A percentile compares a stretch with the other conserved stretches of the same genome.
phyloP scores from a whole-genome alignment of 2,888 invertebrate species.

The Zaprionus bogoriensis region DNA sequence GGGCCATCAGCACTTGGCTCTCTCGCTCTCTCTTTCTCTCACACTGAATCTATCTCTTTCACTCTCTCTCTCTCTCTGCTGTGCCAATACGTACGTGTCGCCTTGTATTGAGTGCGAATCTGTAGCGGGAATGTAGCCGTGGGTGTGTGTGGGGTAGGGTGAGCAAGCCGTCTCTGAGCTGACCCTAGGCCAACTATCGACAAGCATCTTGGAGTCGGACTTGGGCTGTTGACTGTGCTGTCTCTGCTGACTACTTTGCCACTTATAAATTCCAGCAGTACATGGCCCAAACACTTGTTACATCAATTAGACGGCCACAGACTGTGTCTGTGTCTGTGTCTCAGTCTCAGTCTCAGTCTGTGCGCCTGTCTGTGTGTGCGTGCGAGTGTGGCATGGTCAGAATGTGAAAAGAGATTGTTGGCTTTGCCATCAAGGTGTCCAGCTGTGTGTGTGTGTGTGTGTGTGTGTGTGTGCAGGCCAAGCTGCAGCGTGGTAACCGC shows the following conservation, averaged over 20 bases:
- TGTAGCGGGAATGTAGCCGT: slow-evolving; percentile 10
- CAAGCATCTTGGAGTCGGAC: slow-evolving; percentile 68
- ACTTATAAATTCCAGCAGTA: slow-evolving; percentile 77
- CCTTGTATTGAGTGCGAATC: slow-evolving; percentile 71
- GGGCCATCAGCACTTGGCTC: slow-evolving; percentile 70
- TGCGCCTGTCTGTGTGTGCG: slow-evolving; percentile 1
- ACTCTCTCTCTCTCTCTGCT: slow-evolving; percentile 9
- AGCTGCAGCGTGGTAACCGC: slow-evolving; percentile 50
- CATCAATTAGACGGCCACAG: slow-evolving; percentile 79
- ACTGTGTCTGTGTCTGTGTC: slow-evolving; percentile 16
- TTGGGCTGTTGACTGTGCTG: slow-evolving; percentile 53
- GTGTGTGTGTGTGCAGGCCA: background rate
- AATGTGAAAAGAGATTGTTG: slow-evolving; percentile 61
- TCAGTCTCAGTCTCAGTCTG: no score
- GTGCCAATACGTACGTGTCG: slow-evolving; percentile 60
- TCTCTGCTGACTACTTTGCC: slow-evolving; percentile 70
- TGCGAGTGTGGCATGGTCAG: slow-evolving; percentile 32
- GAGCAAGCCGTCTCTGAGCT: slow-evolving; percentile 17
- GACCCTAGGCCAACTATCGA: slow-evolving; percentile 68
- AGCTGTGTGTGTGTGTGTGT: background rate
- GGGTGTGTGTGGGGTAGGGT: slow-evolving; percentile 24
- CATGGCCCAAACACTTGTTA: slow-evolving; percentile 81
- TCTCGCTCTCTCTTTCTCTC: slow-evolving; percentile 22
- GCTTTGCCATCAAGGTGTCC: slow-evolving; percentile 58
- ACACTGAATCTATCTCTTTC: background rate